phyloP scores from a whole-genome alignment of 2,888 invertebrate genomes.

The Amblyjoppa proteus region DNA sequence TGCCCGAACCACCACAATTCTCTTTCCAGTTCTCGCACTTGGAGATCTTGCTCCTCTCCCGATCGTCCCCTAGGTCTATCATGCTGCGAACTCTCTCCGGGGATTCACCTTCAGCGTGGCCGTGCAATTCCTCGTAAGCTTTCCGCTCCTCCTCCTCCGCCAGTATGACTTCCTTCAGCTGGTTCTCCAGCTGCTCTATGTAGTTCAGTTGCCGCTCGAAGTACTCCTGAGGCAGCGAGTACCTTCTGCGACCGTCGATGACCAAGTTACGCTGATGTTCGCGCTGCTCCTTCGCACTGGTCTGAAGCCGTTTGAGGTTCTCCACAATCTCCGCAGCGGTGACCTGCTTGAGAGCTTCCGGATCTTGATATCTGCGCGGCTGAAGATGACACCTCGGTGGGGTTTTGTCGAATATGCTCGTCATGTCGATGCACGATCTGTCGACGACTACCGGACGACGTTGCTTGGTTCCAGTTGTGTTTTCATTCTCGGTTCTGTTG shows the following conservation, averaged over 20 bases:
- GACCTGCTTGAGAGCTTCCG: slow-evolving; percentile 73
- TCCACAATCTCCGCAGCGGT: slow-evolving; percentile 77
- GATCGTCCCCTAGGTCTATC: slow-evolving; percentile 34
- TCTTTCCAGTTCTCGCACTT: slow-evolving; percentile 21
- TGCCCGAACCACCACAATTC: neutral
- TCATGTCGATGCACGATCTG: slow-evolving; percentile 81
- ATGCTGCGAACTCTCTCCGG: slow-evolving; percentile 32
- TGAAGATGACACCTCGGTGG: slow-evolving; percentile 74
- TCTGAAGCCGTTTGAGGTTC: slow-evolving; percentile 78
- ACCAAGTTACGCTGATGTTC: slow-evolving; percentile 71
- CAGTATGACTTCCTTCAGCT: slow-evolving; percentile 78
- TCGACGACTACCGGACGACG: slow-evolving; percentile 78
- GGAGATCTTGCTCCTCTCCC: neutral
- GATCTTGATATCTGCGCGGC: slow-evolving; percentile 70
- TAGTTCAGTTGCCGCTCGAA: slow-evolving; percentile 78
- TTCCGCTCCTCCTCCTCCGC: slow-evolving; percentile 78
- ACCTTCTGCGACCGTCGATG: slow-evolving; percentile 70
- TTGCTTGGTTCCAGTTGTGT: slow-evolving; percentile 62
- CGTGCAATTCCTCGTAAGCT: slow-evolving; percentile 73
- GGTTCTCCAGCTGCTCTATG: slow-evolving; percentile 78
- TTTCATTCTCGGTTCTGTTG: slow-evolving; percentile 72
- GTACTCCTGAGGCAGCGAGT: slow-evolving; percentile 77
- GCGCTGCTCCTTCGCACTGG: slow-evolving; percentile 66
- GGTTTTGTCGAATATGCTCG: slow-evolving; percentile 81
- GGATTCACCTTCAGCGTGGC: slow-evolving; percentile 56